Percentiles rank a stretch among this genome's conserved stretches.
These are phyloP conservation scores for Proisotoma minuta DNA, from an alignment of 2,888 invertebrate genomes.

Conservation along the genomic window DNA sequence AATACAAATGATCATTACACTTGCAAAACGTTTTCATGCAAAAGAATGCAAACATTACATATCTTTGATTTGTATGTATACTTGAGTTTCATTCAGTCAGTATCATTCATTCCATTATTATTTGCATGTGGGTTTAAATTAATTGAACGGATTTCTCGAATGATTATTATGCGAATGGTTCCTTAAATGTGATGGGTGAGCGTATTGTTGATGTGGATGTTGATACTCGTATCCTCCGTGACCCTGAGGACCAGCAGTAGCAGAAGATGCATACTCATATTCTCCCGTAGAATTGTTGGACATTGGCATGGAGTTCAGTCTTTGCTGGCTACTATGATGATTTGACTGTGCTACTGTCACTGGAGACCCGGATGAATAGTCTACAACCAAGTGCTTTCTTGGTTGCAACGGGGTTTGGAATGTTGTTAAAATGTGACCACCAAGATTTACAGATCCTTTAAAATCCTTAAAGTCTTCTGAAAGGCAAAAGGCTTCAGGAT, in stretches of 20 bases:
- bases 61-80: too few relatives aligned
- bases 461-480: neutral
- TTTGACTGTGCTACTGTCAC: conserved; percentile 44
- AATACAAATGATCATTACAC: neutral
- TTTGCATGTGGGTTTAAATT: too few relatives aligned
- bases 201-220: neutral
- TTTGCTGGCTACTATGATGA: too few relatives aligned
- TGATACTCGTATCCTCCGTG: neutral
- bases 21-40: too few relatives aligned
- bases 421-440: conserved; percentile 42
- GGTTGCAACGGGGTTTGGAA: conserved; percentile 46
- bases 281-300: too few relatives aligned
- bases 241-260: neutral
- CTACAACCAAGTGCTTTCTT: conserved; percentile 45
- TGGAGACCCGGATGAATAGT: conserved; percentile 41
- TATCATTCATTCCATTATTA: too few relatives aligned
- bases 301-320: too few relatives aligned
- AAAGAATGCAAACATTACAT: too few relatives aligned
- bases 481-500: neutral
- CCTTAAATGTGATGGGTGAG: neutral
- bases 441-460: neutral
- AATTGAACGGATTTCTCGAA: too few relatives aligned
- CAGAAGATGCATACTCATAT: too few relatives aligned
- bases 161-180: neutral
- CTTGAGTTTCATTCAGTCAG: too few relatives aligned